phyloP scores from a whole-genome alignment of 2,113 vertebrate genomes.

The Vidua macroura region DNA sequence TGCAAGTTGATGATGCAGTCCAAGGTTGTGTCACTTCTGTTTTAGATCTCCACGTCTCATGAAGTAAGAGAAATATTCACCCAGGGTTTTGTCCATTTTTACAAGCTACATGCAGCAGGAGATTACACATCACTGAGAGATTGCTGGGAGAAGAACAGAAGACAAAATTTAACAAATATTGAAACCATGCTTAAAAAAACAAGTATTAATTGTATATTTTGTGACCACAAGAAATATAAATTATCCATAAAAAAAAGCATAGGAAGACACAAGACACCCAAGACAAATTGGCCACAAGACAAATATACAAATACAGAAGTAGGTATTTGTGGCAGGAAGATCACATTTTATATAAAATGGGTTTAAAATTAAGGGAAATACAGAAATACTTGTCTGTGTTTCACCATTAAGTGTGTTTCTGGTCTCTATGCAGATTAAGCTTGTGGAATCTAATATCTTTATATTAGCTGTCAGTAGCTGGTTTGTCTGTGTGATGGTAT shows the following conservation, averaged over 20 bases:
- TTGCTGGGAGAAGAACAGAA: background rate
- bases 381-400: constrained; percentile 21
- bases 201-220: background rate
- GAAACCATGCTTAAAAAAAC: background rate
- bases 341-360: background rate
- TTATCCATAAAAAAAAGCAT: background rate
- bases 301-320: background rate
- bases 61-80: background rate
- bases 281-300: background rate
- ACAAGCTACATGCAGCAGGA: background rate
- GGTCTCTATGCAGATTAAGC: constrained; percentile 60
- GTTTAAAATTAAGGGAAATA: constrained; percentile 32
- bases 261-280: background rate
- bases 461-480: constrained; percentile 62
- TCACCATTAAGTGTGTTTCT: constrained; percentile 32
- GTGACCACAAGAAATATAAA: background rate
- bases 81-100: background rate
- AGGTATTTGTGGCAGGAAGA: background rate
- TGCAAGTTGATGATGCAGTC: background rate
- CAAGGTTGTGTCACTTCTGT: background rate
- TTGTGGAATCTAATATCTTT: constrained; percentile 61
- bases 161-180: background rate
- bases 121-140: background rate
- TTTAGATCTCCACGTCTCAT: background rate
- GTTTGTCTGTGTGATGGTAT: constrained; percentile 68